Evolutionary conservation across 1,140 invertebrate genomes (phyloP).

Genomic region (Eufriesea mexicana): DNA sequence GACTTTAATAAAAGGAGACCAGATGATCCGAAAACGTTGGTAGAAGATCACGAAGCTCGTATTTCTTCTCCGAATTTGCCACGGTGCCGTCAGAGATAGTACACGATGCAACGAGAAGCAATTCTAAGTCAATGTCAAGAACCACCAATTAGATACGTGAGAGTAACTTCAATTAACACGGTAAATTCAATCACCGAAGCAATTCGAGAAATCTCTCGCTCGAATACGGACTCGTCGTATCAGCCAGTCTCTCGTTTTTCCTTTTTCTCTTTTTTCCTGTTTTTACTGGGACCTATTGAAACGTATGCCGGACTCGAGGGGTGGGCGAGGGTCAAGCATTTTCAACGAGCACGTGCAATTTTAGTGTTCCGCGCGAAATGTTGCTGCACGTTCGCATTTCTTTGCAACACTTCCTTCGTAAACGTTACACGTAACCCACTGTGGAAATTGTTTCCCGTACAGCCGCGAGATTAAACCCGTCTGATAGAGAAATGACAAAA

Average conservation of each 20-base stretch:
- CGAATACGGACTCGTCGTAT: neutral
- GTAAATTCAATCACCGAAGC: neutral
- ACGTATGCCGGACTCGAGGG: too few species aligned
- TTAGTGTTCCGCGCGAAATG: neutral
- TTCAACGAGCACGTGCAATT: neutral
- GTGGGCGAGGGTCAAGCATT: neutral
- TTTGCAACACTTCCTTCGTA: neutral
- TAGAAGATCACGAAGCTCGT: too few species aligned
- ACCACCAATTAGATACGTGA: neutral
- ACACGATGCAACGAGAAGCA: neutral
- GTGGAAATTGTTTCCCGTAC: neutral
- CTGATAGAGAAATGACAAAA: conserved; percentile 1
- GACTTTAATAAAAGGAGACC: too few species aligned
- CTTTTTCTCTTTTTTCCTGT: neutral
- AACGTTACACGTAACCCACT: neutral
- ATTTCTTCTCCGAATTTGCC: neutral
- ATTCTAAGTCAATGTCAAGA: neutral
- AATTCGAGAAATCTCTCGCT: neutral
- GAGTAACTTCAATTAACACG: conserved; percentile 3
- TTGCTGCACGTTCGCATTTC: neutral
- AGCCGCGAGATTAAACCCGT: neutral
- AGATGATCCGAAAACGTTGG: too few species aligned
- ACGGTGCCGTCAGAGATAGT: neutral
- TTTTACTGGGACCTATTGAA: neutral
- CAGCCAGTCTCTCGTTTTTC: neutral